phyloP scores from a whole-genome alignment of 2,888 invertebrate species.

The Zele albiditarsus region DNA sequence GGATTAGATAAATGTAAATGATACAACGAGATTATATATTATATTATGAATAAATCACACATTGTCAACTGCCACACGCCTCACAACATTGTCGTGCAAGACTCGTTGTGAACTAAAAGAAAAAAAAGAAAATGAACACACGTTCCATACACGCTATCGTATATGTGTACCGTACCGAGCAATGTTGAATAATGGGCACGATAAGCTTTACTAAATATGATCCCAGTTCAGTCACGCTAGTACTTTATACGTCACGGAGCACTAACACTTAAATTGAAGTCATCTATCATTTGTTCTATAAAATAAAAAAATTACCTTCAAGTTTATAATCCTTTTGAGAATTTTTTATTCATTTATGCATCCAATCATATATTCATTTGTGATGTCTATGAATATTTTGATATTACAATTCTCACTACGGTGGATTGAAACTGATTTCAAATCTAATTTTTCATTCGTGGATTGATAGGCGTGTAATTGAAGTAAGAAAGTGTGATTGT shows the following conservation, averaged over 20 bases:
- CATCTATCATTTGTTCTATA: not conserved
- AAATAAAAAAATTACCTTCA: not conserved
- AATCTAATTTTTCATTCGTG: not conserved
- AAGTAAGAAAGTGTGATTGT: not conserved
- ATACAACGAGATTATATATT: not conserved
- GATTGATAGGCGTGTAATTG: not conserved
- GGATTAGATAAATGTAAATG: not conserved
- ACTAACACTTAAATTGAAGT: slow-evolving; percentile 4
- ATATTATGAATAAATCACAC: slow-evolving; percentile 1
- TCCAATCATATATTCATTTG: not conserved
- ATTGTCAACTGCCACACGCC: not conserved
- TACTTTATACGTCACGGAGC: not conserved
- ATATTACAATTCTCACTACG: not conserved
- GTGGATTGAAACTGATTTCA: not conserved
- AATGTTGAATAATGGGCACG: slow-evolving; percentile 25
- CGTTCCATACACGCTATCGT: not conserved
- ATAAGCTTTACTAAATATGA: slow-evolving; percentile 21
- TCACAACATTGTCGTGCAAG: not conserved
- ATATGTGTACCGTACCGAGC: slow-evolving; percentile 7
- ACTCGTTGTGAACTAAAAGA: not conserved
- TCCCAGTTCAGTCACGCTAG: slow-evolving; percentile 9
- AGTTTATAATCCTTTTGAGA: not conserved
- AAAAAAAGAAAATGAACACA: not conserved
- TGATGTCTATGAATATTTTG: not conserved
- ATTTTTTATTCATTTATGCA: not conserved